Evolutionary conservation across 1,140 invertebrate species (phyloP).

Genomic region (Leucophenga varia): DNA sequence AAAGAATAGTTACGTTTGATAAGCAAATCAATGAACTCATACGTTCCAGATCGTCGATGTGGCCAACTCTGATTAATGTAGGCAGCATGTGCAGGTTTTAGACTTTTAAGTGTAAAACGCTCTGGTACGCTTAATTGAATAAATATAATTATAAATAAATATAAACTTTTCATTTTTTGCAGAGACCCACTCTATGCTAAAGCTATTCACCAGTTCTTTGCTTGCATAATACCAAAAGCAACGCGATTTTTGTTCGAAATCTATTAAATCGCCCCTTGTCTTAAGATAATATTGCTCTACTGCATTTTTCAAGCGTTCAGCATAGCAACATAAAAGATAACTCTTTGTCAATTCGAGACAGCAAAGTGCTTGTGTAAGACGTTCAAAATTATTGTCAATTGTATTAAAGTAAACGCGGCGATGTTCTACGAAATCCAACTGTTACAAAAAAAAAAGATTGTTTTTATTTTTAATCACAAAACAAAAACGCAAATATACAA

Average conservation of each 20-base stretch:
- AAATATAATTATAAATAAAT: neutral
- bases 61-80: conserved; percentile 31
- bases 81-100: conserved; percentile 16
- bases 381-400: conserved; percentile 1
- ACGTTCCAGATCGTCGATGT: conserved; percentile 20
- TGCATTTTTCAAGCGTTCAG: conserved; percentile 6
- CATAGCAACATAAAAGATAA: conserved; percentile 25
- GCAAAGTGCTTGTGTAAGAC: conserved; percentile 15
- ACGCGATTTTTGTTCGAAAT: conserved; percentile 14
- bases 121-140: conserved; percentile 3
- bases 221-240: conserved; percentile 1
- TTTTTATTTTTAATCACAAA: neutral
- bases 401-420: conserved; percentile 28
- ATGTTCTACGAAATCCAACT: neutral
- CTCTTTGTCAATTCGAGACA: conserved; percentile 7
- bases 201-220: no score
- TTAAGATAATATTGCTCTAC: conserved; percentile 23
- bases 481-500: neutral
- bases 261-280: neutral
- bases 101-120: neutral
- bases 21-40: conserved; percentile 19
- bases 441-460: neutral
- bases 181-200: no score
- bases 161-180: neutral
- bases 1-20: conserved; percentile 19